Percentiles rank a stretch among this genome's conserved stretches.
These are phyloP conservation scores for Steinernema feltiae DNA, from an alignment of 1,140 invertebrate species.

Conservation along the genomic window DNA sequence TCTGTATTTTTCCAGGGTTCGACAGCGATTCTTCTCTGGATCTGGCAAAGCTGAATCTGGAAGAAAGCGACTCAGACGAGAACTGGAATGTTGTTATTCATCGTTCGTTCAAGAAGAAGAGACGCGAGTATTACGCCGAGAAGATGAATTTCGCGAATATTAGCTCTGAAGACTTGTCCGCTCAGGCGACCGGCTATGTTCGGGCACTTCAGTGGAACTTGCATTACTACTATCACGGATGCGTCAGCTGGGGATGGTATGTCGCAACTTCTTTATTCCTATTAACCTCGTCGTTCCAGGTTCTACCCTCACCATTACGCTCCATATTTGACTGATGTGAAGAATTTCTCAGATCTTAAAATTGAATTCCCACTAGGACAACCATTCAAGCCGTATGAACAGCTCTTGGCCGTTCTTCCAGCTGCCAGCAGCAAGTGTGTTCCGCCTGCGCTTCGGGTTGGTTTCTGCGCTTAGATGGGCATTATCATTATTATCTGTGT, in stretches of 20 bases:
- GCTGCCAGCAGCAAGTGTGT: constrained; percentile 71
- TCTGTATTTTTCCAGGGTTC: not conserved
- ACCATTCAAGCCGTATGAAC: constrained; percentile 89
- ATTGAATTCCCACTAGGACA: constrained; percentile 72
- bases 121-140: constrained; percentile 81
- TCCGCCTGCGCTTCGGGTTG: constrained; percentile 71
- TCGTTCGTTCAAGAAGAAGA: constrained; percentile 76
- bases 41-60: constrained; percentile 1
- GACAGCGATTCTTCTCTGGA: constrained; percentile 7
- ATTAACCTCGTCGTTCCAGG: constrained; percentile 44
- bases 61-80: constrained; percentile 11
- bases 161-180: constrained; percentile 69
- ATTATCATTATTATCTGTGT: not conserved
- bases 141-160: constrained; percentile 76
- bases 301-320: constrained; percentile 88
- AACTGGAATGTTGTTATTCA: constrained; percentile 54
- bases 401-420: constrained; percentile 83
- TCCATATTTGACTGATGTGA: constrained; percentile 87
- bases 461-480: not conserved
- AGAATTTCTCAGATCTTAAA: constrained; percentile 66
- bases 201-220: constrained; percentile 91
- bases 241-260: constrained; percentile 93
- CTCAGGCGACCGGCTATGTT: constrained; percentile 81
- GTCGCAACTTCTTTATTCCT: constrained; percentile 30
- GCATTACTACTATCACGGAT: constrained; percentile 90